Percentiles rank a stretch among this genome's conserved stretches.
phyloP scores from a whole-genome alignment of 2,797 vertebrate genomes.

The Sardinella longiceps region DNA sequence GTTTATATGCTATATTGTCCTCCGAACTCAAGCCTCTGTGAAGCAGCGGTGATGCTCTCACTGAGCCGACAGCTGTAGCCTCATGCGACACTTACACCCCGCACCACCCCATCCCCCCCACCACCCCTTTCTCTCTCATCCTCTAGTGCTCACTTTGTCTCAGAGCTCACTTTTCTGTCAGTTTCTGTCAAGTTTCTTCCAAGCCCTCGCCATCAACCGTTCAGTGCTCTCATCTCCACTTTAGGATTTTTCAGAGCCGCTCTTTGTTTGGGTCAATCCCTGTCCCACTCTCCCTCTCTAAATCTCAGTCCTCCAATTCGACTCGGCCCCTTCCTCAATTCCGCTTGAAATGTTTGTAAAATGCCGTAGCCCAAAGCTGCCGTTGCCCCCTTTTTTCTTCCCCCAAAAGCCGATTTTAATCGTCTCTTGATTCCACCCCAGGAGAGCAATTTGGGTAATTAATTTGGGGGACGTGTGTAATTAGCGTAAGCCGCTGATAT shows the following conservation, averaged over 20 bases:
- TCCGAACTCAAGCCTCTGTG: not conserved
- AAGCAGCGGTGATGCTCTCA: not conserved
- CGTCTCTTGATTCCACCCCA: slow-evolving; percentile 29
- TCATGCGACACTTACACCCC: not conserved
- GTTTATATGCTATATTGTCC: not conserved
- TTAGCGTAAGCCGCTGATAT: slow-evolving; percentile 31
- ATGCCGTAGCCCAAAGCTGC: not conserved
- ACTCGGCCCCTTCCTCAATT: not conserved
- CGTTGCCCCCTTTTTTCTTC: not conserved
- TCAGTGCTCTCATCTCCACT: not conserved
- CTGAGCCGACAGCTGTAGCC: not conserved
- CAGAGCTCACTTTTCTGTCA: not conserved
- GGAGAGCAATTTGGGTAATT: slow-evolving; percentile 33
- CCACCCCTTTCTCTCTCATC: not conserved
- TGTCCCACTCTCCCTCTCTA: slow-evolving; percentile 26
- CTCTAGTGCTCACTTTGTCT: not conserved
- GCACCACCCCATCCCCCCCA: too few relatives aligned
- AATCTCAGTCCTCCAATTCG: not conserved
- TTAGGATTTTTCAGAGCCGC: not conserved
- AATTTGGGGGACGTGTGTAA: slow-evolving; percentile 31
- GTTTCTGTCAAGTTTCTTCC: not conserved
- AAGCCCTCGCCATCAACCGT: not conserved
- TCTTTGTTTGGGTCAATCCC: slow-evolving; percentile 5
- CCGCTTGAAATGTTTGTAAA: not conserved
- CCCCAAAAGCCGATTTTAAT: slow-evolving; percentile 34